phyloP scores from a whole-genome alignment of 2,113 vertebrate genomes.

The Dermatemys mawii region DNA sequence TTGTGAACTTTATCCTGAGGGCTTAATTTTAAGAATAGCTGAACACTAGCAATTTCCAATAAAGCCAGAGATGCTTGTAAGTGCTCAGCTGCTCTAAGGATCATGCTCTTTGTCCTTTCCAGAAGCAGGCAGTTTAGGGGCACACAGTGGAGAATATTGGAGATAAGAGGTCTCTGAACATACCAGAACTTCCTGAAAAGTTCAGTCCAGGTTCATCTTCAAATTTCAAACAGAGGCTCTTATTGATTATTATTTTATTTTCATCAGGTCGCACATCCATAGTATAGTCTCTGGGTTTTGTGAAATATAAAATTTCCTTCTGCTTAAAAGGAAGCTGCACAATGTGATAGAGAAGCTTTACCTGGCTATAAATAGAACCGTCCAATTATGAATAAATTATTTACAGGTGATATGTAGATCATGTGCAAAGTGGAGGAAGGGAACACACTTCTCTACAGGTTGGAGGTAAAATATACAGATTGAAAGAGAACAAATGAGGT shows the following conservation, averaged over 20 bases:
- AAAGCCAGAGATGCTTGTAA: slow-evolving; percentile 7
- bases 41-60: background rate
- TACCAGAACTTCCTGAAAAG: background rate
- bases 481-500: slow-evolving; percentile 14
- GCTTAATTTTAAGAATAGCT: background rate
- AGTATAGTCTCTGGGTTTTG: slow-evolving; percentile 2
- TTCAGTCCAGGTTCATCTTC: slow-evolving; percentile 19
- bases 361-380: background rate
- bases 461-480: slow-evolving; percentile 12
- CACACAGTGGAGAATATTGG: background rate
- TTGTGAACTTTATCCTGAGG: slow-evolving; percentile 2
- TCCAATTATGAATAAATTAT: slow-evolving; percentile 36
- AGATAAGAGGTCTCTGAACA: background rate
- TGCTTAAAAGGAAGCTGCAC: background rate
- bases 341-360: background rate
- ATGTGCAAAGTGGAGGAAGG: background rate
- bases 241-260: slow-evolving; percentile 3
- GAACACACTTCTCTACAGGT: background rate
- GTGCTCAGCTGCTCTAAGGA: slow-evolving; percentile 8
- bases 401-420: background rate
- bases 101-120: background rate
- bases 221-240: background rate
- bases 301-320: slow-evolving; percentile 15
- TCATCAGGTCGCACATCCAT: slow-evolving; percentile 6
- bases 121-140: background rate